Conservation (phyloP, 2,888 invertebrate genomes). For the Dione vanillae region DNA sequence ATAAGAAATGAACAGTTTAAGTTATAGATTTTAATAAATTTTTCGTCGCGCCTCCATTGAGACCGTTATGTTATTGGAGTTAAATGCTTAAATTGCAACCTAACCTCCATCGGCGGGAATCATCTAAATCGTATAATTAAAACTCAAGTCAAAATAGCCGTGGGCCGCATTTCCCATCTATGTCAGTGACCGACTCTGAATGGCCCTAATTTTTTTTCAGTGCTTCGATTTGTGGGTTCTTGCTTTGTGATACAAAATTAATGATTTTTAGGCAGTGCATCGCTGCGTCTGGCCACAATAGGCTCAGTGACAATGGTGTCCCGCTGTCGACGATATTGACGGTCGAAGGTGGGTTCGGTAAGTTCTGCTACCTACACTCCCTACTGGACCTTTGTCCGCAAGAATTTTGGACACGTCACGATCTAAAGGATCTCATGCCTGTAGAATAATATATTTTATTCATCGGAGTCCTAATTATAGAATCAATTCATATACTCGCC, state of each 20-base stretch:
- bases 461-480: slow-evolving; percentile 67
- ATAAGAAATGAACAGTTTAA: slow-evolving; percentile 17
- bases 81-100: slow-evolving; percentile 25
- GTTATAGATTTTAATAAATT: slow-evolving; percentile 26
- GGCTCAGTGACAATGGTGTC: slow-evolving; percentile 78
- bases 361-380: slow-evolving; percentile 74
- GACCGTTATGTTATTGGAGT: slow-evolving; percentile 20
- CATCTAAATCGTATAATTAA: slow-evolving; percentile 68
- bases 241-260: slow-evolving; percentile 83
- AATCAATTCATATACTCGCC: slow-evolving; percentile 46
- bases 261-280: slow-evolving; percentile 82
- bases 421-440: slow-evolving; percentile 65
- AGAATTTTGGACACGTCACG: slow-evolving; percentile 77
- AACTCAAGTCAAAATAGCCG: slow-evolving; percentile 69
- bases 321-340: slow-evolving; percentile 82
- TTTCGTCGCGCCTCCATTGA: slow-evolving; percentile 20
- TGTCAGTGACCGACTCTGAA: slow-evolving; percentile 79
- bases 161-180: slow-evolving; percentile 60
- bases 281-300: slow-evolving; percentile 74
- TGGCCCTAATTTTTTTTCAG: slow-evolving; percentile 76
- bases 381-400: slow-evolving; percentile 70
- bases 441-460: slow-evolving; percentile 65
- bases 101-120: slow-evolving; percentile 33
- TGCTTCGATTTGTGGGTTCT: slow-evolving; percentile 81
- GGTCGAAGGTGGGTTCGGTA: slow-evolving; percentile 71